Conservation (phyloP, 1,140 invertebrate genomes). For the Leptinotarsa defecta region DNA sequence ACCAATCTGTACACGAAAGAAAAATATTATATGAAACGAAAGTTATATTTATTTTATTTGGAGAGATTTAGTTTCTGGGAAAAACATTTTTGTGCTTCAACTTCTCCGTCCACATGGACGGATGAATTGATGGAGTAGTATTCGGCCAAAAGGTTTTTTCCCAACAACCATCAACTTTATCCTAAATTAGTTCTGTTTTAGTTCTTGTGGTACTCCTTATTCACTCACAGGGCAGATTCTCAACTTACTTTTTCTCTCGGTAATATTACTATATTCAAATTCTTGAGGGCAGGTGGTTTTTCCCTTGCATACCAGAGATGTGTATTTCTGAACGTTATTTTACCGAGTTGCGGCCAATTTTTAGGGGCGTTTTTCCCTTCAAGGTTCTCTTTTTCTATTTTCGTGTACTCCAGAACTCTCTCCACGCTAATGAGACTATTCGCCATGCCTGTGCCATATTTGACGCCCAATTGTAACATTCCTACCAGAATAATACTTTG, state of each 20-base stretch:
- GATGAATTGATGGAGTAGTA: no score
- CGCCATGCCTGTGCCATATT: conserved; percentile 74
- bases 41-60: not conserved
- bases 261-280: conserved; percentile 66
- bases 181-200: not conserved
- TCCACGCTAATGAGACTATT: conserved; percentile 80
- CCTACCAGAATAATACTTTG: conserved; percentile 80
- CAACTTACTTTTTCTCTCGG: conserved; percentile 68
- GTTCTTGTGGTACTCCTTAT: not conserved
- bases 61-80: no score
- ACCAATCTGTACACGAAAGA: conserved; percentile 11
- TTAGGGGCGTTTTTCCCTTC: conserved; percentile 60
- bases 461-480: conserved; percentile 82
- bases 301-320: conserved; percentile 61
- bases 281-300: conserved; percentile 69
- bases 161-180: not conserved
- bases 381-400: conserved; percentile 65
- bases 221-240: not conserved
- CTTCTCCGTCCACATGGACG: no score
- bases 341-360: conserved; percentile 74
- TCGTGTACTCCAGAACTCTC: conserved; percentile 77
- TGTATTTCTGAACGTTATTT: conserved; percentile 70
- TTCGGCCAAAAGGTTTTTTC: not conserved
- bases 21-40: not conserved
- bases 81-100: no score